Percentiles rank a stretch among this genome's conserved stretches.
Conservation (phyloP, 2,797 vertebrate genomes). For the Ptychadena robeensis region DNA sequence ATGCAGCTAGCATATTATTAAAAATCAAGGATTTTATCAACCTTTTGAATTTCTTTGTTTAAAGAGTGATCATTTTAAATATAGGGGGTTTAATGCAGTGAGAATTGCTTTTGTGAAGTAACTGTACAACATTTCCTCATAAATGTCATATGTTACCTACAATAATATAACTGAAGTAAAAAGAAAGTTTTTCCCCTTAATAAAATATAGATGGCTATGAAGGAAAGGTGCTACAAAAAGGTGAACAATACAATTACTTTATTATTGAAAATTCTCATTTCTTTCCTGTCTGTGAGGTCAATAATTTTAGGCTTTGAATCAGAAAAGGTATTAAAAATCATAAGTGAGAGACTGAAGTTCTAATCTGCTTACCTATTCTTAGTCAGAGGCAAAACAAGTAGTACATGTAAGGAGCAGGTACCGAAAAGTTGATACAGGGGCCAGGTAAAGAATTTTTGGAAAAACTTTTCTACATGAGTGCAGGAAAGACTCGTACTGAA, state of each 20-base stretch:
- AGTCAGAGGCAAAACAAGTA: too few species aligned
- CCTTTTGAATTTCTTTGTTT: not conserved
- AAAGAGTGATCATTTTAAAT: not conserved
- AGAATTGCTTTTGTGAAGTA: not conserved
- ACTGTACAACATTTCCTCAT: not conserved
- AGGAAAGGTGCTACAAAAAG: not conserved
- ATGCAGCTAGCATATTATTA: conserved; percentile 7
- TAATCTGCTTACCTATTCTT: not conserved
- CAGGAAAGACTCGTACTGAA: too few species aligned
- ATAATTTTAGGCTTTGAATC: too few species aligned
- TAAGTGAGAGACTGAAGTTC: not conserved
- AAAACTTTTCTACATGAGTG: too few species aligned
- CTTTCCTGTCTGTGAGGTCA: too few species aligned
- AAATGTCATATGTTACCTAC: not conserved
- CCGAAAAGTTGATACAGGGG: too few species aligned
- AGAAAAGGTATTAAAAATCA: not conserved
- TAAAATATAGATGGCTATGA: not conserved
- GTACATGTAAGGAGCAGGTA: too few species aligned
- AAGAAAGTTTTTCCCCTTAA: not conserved
- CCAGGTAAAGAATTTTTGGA: too few species aligned
- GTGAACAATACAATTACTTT: not conserved
- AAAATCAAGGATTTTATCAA: not conserved
- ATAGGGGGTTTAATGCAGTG: not conserved
- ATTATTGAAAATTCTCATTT: not conserved
- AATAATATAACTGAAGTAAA: not conserved